Conservation (phyloP, 2,888 invertebrate genomes). For the Bugula neritina region DNA sequence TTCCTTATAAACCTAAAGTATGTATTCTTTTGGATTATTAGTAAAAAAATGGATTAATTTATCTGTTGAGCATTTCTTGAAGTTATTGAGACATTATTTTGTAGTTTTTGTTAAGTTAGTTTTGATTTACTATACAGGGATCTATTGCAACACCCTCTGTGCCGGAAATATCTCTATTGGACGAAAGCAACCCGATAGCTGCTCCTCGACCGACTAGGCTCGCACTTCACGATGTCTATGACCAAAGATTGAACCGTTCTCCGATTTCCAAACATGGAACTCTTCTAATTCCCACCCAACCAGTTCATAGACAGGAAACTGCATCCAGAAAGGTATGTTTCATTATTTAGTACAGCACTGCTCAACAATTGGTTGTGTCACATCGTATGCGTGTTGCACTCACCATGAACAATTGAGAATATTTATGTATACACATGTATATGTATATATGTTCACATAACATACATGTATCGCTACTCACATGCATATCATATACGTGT, state of each 20-base stretch:
- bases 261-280: background rate
- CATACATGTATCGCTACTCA: too few species aligned
- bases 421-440: too few species aligned
- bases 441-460: too few species aligned
- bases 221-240: background rate
- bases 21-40: background rate
- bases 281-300: background rate
- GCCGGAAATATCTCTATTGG: conserved; percentile 48
- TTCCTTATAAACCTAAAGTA: background rate
- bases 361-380: too few species aligned
- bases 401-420: too few species aligned
- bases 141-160: conserved; percentile 42
- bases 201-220: background rate
- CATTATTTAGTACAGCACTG: too few species aligned
- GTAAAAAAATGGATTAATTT: too few species aligned
- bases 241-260: background rate
- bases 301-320: background rate
- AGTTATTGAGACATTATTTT: too few species aligned
- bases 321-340: background rate
- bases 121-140: conserved; percentile 39
- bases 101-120: too few species aligned
- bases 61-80: too few species aligned
- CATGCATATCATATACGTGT: too few species aligned
- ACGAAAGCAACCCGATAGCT: conserved; percentile 30
- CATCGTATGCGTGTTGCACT: too few species aligned